Conservation (phyloP, 2,888 invertebrate genomes). For the Caenorhabditis zanzibari region DNA sequence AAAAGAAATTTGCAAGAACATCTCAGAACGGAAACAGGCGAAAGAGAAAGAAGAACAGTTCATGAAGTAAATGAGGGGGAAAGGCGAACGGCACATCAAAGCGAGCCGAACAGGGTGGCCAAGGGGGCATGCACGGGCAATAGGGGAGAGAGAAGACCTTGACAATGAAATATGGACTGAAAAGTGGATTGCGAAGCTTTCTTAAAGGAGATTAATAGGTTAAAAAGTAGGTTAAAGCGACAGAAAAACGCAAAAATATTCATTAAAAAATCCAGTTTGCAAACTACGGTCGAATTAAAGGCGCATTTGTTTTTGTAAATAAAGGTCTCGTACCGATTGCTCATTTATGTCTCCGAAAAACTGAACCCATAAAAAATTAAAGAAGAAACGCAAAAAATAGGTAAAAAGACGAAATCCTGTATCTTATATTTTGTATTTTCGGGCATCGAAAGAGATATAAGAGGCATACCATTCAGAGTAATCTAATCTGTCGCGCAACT, state of each 20-base stretch:
- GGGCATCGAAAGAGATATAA: too few species aligned
- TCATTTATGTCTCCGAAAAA: too few species aligned
- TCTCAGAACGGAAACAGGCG: conserved; percentile 11
- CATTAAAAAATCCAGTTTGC: neutral
- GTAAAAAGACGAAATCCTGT: neutral
- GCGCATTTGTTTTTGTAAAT: too few species aligned
- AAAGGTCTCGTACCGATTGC: too few species aligned
- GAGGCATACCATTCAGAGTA: too few species aligned
- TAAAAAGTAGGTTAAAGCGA: conserved; percentile 8
- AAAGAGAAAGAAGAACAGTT: conserved; percentile 38
- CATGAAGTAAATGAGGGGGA: conserved; percentile 49
- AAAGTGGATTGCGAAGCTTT: conserved; percentile 12
- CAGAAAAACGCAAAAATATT: neutral
- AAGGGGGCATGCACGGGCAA: conserved; percentile 4
- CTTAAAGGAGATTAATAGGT: neutral
- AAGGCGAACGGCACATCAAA: conserved; percentile 27
- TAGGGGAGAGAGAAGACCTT: conserved; percentile 20
- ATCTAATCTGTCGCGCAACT: neutral
- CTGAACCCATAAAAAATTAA: too few species aligned
- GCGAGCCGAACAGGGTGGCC: conserved; percentile 56
- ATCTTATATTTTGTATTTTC: too few species aligned
- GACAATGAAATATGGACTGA: conserved; percentile 54
- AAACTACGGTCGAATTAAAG: too few species aligned
- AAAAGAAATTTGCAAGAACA: neutral
- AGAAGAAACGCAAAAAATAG: neutral